phyloP scores from a whole-genome alignment of 35 echinoderm and acorn worm species.

The Chiridota heheva region DNA sequence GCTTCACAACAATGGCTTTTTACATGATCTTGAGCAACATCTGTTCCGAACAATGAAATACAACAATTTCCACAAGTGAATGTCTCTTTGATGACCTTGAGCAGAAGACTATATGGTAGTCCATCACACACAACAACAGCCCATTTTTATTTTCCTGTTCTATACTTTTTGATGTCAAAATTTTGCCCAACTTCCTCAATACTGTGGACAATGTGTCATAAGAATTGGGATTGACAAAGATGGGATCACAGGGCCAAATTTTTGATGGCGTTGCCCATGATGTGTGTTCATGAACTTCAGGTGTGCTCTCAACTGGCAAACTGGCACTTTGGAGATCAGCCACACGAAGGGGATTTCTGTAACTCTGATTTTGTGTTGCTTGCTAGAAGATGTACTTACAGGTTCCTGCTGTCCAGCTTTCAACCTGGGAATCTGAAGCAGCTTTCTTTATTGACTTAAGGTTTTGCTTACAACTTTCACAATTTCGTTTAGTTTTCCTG shows the following conservation, averaged over 20 bases:
- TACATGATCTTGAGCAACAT: not conserved
- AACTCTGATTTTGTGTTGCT: not conserved
- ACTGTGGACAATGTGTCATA: conserved; percentile 24
- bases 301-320: not conserved
- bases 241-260: not conserved
- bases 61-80: not conserved
- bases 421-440: not conserved
- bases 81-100: conserved; percentile 9
- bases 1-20: not conserved
- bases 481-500: not conserved
- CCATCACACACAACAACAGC: conserved; percentile 39
- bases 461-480: not conserved
- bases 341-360: not conserved
- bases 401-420: not conserved
- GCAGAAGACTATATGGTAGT: conserved; percentile 18
- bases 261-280: not conserved
- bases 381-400: not conserved
- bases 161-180: conserved; percentile 12
- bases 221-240: conserved; percentile 51
- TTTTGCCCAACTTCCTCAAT: not conserved
- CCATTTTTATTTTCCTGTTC: conserved; percentile 5
- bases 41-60: not conserved
- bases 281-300: not conserved
- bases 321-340: not conserved
- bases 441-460: not conserved